phyloP scores from a whole-genome alignment of 2,888 invertebrate species.

The Lochmaea crataegi region DNA sequence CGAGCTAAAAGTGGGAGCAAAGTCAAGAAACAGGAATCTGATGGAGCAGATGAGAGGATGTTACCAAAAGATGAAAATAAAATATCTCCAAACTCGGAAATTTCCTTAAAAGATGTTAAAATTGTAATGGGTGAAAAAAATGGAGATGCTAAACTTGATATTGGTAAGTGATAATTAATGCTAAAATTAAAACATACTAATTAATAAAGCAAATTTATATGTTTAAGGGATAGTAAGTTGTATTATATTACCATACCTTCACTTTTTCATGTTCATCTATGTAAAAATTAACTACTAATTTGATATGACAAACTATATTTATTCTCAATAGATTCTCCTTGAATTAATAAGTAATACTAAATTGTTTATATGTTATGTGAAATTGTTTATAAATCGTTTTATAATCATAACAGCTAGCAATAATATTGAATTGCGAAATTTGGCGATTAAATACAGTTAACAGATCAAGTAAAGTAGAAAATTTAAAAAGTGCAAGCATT shows the following conservation, averaged over 20 bases:
- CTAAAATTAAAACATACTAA: background rate
- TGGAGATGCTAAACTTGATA: conserved; percentile 90
- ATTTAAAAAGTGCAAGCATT: background rate
- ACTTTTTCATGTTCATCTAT: too few species aligned
- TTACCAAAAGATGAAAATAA: conserved; percentile 70
- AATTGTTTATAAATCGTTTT: background rate
- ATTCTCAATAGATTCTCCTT: background rate
- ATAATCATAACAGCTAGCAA: background rate
- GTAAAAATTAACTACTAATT: background rate
- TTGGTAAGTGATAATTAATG: conserved; percentile 68
- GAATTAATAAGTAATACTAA: background rate
- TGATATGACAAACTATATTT: background rate
- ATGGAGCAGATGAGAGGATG: conserved; percentile 80
- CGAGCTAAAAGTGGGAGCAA: conserved; percentile 65
- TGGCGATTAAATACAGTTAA: background rate
- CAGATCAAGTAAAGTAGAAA: background rate
- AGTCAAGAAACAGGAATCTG: conserved; percentile 63
- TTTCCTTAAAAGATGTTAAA: conserved; percentile 77
- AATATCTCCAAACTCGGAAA: conserved; percentile 67
- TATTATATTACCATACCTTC: background rate
- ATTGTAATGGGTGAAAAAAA: conserved; percentile 64
- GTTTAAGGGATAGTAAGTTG: background rate
- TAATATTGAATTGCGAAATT: background rate
- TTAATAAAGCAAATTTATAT: background rate
- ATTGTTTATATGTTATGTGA: background rate